Base-by-base conservation (phyloP, 2,888 invertebrate species). In the Agrochola litura region DNA sequence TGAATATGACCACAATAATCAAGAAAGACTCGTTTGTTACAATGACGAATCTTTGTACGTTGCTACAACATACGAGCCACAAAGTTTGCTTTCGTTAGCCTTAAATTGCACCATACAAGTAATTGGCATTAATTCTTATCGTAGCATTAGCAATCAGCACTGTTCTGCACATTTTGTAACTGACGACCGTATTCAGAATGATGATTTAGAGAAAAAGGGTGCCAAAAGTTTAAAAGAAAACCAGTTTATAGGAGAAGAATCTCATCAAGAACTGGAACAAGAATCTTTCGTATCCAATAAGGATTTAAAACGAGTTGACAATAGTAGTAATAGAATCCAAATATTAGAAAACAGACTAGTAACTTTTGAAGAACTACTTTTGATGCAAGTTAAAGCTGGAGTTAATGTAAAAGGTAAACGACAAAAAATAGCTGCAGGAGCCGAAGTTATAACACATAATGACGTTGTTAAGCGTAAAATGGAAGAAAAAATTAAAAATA, bases 221-320 rank as follows among this genome's bases (percentile, higher is more conserved):
- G 43, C 43, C 43, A 43, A 43, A 43, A 43, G 43, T 43, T 43
- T 43, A 43, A 43, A 43, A 43, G 43, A 43, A 43, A 43, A 43
- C 10, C 10, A 43, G 10, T 10, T 10, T 43, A 10, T 43, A 43
- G 43, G 43, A 43, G 43, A 10, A 43, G 43, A 43, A 43, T 43
- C 43, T 10, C 43, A 43, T 43, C 43, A 43, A 43, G 10, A 43
- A 43, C 43, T 43, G 43, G 67, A 22, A 67, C 3, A 67, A 67
- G 52, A 67, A 67, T 67, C 52, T 67, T 67, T 67, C 52, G 67
- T 67, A 8, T 52, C 67, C 25, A 67, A 67, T 67, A 67, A 67
- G 19, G 14, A 52, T 67, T 67, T 67, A 8, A 67, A 67, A 52
- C 30, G 30, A 67, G 52, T 66, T 66, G 66, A 66, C 49, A 66